Conservation (phyloP, 2,888 invertebrate species). For the Catocala nupta region DNA sequence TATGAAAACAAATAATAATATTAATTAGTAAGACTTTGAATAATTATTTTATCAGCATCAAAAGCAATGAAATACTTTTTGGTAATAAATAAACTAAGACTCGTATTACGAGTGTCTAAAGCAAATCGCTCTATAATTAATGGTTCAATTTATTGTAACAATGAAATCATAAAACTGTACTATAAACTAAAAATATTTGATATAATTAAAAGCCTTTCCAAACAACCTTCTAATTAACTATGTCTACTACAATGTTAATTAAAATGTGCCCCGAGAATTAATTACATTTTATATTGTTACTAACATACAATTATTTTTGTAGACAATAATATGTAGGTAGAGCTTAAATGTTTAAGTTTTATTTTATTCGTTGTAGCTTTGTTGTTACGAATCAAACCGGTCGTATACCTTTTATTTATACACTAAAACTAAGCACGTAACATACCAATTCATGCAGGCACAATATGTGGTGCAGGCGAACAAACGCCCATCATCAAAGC, state of each 20-base stretch:
- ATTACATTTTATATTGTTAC: too few species aligned
- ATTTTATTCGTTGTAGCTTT: too few species aligned
- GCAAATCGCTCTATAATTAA: background rate
- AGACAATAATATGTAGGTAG: too few species aligned
- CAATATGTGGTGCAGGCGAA: background rate
- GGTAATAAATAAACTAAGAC: background rate
- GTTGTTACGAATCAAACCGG: too few species aligned
- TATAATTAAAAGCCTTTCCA: background rate
- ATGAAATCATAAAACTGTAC: background rate
- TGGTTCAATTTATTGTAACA: background rate
- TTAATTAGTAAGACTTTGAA: background rate
- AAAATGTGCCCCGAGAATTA: too few species aligned
- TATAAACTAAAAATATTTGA: background rate
- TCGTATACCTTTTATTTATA: too few species aligned
- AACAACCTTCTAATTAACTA: too few species aligned
- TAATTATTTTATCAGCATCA: background rate
- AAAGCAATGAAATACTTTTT: background rate
- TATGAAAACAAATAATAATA: too few species aligned
- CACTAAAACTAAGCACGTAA: too few species aligned
- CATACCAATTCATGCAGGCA: background rate
- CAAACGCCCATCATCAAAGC: background rate
- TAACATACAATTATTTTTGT: too few species aligned
- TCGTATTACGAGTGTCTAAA: background rate
- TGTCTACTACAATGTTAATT: too few species aligned
- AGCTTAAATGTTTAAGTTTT: too few species aligned